A percentile compares a stretch with the other conserved stretches of the same genome.
Evolutionary conservation across 1,140 invertebrate species (phyloP).

Genomic region (Anagrus nilaparvatae): DNA sequence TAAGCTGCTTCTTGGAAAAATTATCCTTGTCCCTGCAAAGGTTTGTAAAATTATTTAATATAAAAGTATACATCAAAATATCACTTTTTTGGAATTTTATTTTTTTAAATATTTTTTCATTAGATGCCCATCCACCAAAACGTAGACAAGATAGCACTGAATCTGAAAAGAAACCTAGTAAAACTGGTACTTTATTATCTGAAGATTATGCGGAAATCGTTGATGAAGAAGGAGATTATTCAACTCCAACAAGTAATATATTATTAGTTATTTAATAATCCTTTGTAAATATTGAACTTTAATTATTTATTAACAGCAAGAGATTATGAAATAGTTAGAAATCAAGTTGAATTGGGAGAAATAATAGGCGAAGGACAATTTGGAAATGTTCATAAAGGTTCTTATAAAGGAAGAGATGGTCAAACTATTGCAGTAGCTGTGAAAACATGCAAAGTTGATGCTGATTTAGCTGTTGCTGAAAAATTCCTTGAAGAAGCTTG

Average conservation of each 20-base stretch:
- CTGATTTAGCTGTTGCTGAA: slow-evolving; percentile 82
- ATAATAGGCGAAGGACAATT: slow-evolving; percentile 98
- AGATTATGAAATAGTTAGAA: slow-evolving; percentile 83
- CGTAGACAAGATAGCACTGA: slow-evolving; percentile 39
- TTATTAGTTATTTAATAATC: slow-evolving; percentile 4
- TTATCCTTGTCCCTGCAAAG: slow-evolving; percentile 66
- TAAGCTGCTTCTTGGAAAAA: slow-evolving; percentile 69
- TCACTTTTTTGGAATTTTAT: background rate
- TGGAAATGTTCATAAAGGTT: slow-evolving; percentile 95
- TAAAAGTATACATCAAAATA: background rate
- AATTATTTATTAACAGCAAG: slow-evolving; percentile 52
- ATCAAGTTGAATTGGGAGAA: slow-evolving; percentile 77
- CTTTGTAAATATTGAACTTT: slow-evolving; percentile 1
- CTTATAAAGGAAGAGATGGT: slow-evolving; percentile 51
- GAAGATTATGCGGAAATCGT: slow-evolving; percentile 95
- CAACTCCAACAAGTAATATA: slow-evolving; percentile 75
- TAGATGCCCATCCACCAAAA: slow-evolving; percentile 46
- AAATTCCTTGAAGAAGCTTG: slow-evolving; percentile 97
- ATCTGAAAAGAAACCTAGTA: slow-evolving; percentile 43
- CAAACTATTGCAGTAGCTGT: slow-evolving; percentile 77
- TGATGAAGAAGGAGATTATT: slow-evolving; percentile 92
- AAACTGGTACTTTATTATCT: slow-evolving; percentile 56
- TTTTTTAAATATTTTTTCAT: slow-evolving; percentile 11
- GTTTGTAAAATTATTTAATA: slow-evolving; percentile 39
- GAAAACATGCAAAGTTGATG: slow-evolving; percentile 94